phyloP scores from a whole-genome alignment of 1,140 invertebrate species.

The Polypedilum pembai region DNA sequence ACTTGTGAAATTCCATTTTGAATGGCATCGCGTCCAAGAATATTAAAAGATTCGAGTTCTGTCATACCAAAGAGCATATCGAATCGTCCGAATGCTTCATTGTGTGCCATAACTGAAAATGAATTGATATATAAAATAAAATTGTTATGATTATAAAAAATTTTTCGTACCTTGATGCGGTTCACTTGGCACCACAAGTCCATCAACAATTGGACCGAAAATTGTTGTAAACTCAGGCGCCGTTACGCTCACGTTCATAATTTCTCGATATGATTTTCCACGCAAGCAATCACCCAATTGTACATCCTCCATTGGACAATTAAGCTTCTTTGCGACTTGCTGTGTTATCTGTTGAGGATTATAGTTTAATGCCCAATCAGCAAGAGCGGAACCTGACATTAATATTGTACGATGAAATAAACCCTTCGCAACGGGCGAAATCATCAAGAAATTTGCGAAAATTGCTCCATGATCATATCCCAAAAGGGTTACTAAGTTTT shows the following conservation, averaged over 20 bases:
- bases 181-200: slow-evolving; percentile 71
- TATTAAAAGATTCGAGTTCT: slow-evolving; percentile 77
- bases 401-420: slow-evolving; percentile 87
- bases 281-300: slow-evolving; percentile 57
- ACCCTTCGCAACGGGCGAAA: slow-evolving; percentile 70
- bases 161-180: slow-evolving; percentile 63
- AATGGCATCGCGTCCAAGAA: slow-evolving; percentile 57
- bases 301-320: slow-evolving; percentile 59
- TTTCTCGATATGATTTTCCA: slow-evolving; percentile 49
- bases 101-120: slow-evolving; percentile 15
- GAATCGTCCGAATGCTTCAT: slow-evolving; percentile 51
- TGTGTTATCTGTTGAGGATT: slow-evolving; percentile 70
- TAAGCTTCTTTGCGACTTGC: slow-evolving; percentile 70
- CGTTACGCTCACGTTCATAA: slow-evolving; percentile 58
- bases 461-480: slow-evolving; percentile 91
- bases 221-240: slow-evolving; percentile 59
- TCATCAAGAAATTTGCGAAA: slow-evolving; percentile 80
- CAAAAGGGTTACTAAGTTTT: slow-evolving; percentile 74
- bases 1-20: slow-evolving; percentile 35
- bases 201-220: slow-evolving; percentile 76
- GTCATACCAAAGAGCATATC: slow-evolving; percentile 85
- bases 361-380: slow-evolving; percentile 78
- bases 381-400: slow-evolving; percentile 88
- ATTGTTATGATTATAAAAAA: slow-evolving; percentile 63
- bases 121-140: slow-evolving; percentile 45